A percentile compares a stretch with the other conserved stretches of the same genome.
Evolutionary conservation across 2,113 vertebrate genomes (phyloP).

Genomic region (Paralichthys olivaceus): DNA sequence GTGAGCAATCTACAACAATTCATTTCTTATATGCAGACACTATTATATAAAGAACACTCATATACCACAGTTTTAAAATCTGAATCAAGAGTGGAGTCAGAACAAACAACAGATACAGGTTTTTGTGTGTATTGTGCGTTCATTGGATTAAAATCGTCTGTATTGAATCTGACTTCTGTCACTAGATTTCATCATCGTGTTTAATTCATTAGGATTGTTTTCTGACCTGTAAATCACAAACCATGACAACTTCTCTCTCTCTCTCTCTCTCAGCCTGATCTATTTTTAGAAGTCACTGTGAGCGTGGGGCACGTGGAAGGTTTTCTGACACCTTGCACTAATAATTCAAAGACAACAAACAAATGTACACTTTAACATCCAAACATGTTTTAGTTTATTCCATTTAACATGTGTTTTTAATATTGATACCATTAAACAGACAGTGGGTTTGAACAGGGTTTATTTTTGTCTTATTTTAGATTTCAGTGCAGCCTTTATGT

Average conservation of each 20-base stretch:
- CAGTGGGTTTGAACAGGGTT: too few species aligned
- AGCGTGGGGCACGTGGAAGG: constrained; percentile 19
- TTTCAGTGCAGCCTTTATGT: background rate
- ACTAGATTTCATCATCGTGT: background rate
- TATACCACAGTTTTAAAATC: too few species aligned
- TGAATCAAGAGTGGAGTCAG: too few species aligned
- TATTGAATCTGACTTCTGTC: background rate
- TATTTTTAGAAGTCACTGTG: constrained; percentile 60
- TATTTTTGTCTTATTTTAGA: too few species aligned
- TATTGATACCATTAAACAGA: background rate
- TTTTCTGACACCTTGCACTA: constrained; percentile 47
- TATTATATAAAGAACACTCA: too few species aligned
- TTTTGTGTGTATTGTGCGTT: background rate
- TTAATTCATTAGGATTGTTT: background rate
- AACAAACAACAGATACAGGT: background rate
- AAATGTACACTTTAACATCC: too few species aligned
- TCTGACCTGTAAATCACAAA: too few species aligned
- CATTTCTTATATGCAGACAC: too few species aligned
- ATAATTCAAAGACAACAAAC: constrained; percentile 53
- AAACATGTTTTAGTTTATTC: too few species aligned
- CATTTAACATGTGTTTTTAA: too few species aligned
- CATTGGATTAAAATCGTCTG: too few species aligned
- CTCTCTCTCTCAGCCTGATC: background rate
- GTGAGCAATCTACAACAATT: background rate
- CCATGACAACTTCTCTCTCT: background rate